Base-by-base conservation (phyloP, 2,888 invertebrate genomes). In the Stenotaenia linearis region DNA sequence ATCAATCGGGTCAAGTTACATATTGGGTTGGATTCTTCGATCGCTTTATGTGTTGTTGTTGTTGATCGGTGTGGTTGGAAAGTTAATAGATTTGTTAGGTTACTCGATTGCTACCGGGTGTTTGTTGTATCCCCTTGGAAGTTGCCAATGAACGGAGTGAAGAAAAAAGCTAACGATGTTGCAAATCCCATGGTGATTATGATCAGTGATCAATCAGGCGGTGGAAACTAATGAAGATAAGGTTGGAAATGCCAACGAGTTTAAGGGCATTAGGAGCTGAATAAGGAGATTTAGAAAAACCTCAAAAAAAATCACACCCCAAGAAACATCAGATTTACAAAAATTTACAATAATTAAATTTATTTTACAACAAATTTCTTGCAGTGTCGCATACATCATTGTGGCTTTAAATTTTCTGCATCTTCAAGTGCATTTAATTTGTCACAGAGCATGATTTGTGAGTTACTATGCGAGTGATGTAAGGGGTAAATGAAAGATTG, bases 151-250 rank as follows among this genome's bases (percentile, higher is more conserved):
- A 10, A 28, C 25, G 18, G 21, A 18, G 18, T 7, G 18, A 15
- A 15, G 25, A 28, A 69, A 69, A 69, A 69, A 69, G 28, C 9
- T 69, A 69, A 69, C 69, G 28, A 69, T 69, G 69, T 69, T 69
- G 69, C 69, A 69, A 69, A 69, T 69, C 69, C 69, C 69, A 25
- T 69, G 69, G 69, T 69, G 69, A 69, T 69, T 69, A 69, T 69
- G 69, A 69, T 69, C 69, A 69, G 69, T 28, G 69, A 69, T 69
- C 69, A 69, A 69, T 69, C 69, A 69, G 69, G 28, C 69, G n/a
- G 25, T 69, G 69, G 25, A 69, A 69, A 69, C 28, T 69, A 69
- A 69, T 69, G 69, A 69, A 69, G 69, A 28, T 69, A 28, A 28
- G 69, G 69, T 69, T 25, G 69, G 69, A 69, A 28, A 28, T 25